These are phyloP conservation scores for Chrysoperla carnea DNA, from an alignment of 1,140 invertebrate species.

Conservation along the genomic window DNA sequence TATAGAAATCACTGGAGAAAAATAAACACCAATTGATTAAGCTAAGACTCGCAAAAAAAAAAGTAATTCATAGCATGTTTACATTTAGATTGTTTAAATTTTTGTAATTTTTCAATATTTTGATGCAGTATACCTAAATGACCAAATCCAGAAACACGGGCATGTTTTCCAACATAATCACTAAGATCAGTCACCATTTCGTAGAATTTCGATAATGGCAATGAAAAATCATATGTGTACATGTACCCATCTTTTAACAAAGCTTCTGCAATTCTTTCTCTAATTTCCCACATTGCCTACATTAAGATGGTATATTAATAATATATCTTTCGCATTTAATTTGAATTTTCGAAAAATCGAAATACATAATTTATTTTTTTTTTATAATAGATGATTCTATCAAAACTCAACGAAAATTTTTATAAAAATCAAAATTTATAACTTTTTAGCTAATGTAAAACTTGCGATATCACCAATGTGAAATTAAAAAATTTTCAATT, in stretches of 20 bases:
- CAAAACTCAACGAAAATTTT: too few species aligned
- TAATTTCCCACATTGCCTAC: slow-evolving; percentile 62
- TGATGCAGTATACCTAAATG: slow-evolving; percentile 60
- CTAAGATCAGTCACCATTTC: slow-evolving; percentile 56
- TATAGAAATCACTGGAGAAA: too few species aligned
- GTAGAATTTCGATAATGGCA: slow-evolving; percentile 75
- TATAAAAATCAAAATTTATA: too few species aligned
- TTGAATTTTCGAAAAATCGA: neutral
- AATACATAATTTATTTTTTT: neutral
- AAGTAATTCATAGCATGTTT: too few species aligned
- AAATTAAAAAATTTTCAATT: too few species aligned
- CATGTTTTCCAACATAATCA: slow-evolving; percentile 36
- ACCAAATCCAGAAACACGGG: slow-evolving; percentile 70
- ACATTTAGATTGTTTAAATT: too few species aligned
- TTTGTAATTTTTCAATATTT: neutral
- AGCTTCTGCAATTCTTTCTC: slow-evolving; percentile 71
- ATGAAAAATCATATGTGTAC: slow-evolving; percentile 91
- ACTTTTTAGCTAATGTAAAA: too few species aligned
- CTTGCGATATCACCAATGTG: too few species aligned
- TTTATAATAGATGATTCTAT: too few species aligned
- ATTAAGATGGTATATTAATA: slow-evolving; percentile 10
- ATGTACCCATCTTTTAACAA: slow-evolving; percentile 72
- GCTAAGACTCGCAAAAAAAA: too few species aligned
- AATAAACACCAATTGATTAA: too few species aligned
- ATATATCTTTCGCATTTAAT: neutral